These are phyloP conservation scores for Drepana falcataria DNA, from an alignment of 2,888 invertebrate species.

Conservation along the genomic window DNA sequence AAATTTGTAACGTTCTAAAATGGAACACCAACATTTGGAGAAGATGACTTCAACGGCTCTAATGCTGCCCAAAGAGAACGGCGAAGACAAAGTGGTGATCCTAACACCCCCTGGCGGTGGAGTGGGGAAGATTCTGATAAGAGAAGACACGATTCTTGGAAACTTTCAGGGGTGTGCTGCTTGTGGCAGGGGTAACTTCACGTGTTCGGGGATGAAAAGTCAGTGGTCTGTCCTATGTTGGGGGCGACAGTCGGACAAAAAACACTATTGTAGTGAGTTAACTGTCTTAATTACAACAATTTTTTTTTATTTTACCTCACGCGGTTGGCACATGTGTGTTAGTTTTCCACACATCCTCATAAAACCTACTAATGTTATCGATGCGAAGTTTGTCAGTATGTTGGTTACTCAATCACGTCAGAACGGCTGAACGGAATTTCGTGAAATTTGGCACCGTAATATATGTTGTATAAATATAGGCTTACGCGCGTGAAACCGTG, in stretches of 20 bases:
- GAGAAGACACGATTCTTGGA: conserved; percentile 63
- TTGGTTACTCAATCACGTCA: too few species aligned
- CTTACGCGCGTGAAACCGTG: too few species aligned
- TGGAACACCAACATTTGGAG: conserved; percentile 36
- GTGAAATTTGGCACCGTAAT: too few species aligned
- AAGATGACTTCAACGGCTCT: conserved; percentile 30
- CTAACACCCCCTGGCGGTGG: conserved; percentile 30
- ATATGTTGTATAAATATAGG: too few species aligned
- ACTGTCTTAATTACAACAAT: conserved; percentile 21
- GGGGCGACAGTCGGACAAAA: conserved; percentile 58
- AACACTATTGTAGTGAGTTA: conserved; percentile 57
- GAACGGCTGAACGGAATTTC: too few species aligned
- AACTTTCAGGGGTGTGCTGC: conserved; percentile 58
- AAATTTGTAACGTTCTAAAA: conserved; percentile 10
- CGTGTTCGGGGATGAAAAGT: conserved; percentile 54
- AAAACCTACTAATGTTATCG: too few species aligned
- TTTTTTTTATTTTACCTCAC: conserved; percentile 15
- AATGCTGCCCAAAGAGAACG: conserved; percentile 37
- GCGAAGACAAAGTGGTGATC: conserved; percentile 39
- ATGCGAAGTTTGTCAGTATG: too few species aligned
- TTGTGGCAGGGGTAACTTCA: conserved; percentile 55
- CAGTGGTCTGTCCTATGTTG: conserved; percentile 68
- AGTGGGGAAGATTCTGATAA: conserved; percentile 48
- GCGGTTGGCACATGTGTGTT: neutral
- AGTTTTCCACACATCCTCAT: too few species aligned